A percentile compares a stretch with the other conserved stretches of the same genome.
Conservation (phyloP, 2,797 vertebrate genomes). For the Fratercula arctica region DNA sequence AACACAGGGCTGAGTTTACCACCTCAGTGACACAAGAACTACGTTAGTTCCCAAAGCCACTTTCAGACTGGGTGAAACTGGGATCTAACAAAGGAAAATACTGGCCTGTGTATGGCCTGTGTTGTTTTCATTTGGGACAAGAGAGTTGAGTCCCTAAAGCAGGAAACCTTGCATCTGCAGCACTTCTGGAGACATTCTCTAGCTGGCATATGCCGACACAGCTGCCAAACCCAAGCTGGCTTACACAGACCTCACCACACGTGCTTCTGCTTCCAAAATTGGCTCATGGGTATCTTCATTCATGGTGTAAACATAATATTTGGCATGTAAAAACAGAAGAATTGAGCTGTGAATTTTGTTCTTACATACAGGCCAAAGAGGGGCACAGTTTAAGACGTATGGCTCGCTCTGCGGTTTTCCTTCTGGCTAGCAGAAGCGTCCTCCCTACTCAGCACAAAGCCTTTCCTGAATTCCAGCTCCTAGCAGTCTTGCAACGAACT, state of each 20-base stretch:
- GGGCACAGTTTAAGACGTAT: neutral
- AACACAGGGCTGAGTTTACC: neutral
- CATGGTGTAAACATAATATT: neutral
- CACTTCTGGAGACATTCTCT: neutral
- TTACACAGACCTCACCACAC: neutral
- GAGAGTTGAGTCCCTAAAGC: neutral
- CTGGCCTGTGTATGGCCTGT: neutral
- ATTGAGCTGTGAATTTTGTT: neutral
- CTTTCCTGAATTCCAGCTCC: neutral
- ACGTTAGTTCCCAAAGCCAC: neutral
- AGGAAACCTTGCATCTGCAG: neutral
- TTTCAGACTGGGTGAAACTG: neutral
- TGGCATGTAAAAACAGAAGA: neutral
- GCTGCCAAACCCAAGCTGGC: neutral
- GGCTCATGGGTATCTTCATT: neutral
- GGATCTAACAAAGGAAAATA: neutral
- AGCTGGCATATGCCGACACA: neutral
- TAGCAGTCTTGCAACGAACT: neutral
- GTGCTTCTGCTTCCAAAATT: neutral
- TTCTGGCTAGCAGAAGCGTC: neutral
- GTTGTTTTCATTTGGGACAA: neutral
- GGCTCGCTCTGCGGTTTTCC: accelerated
- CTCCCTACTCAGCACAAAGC: neutral
- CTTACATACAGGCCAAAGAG: neutral
- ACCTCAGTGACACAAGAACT: neutral